Base-by-base conservation (phyloP, 2,888 invertebrate genomes). In the Aproaerema taeniolella region DNA sequence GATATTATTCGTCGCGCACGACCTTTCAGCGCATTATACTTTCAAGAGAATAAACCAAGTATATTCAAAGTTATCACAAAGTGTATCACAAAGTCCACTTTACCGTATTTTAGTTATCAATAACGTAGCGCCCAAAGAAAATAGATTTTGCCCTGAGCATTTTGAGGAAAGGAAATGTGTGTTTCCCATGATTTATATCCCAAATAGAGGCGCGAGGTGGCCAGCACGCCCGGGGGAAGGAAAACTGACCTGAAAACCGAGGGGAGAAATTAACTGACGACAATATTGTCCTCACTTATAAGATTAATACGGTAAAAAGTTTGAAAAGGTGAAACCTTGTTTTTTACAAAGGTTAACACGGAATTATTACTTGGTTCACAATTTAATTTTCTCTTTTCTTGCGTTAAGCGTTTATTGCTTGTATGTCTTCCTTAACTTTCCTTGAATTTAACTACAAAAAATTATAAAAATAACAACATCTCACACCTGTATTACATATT, bases 111-210 rank as follows among this genome's bases (percentile, higher is more conserved):
- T 56, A 63, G 61, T 64, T 67, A 69, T 69, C 67, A 70, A 72
- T 70, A 70, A 59, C 52, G 50, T 58, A 54, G 50, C 55, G 61
- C 50, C 62, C 55, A 60, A 65, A 70, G 70, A 75, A 76, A 78
- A 79, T 74, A 69, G 64, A 76, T 76, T 76, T 70, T 51, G 65
- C 72, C 65, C 61, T 55, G 55, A 75, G 65, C 67, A 71, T 74
- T 78, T 77, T 73, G 75, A 58, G 72, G 77, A 81, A 67, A 81
- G 81, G 75, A 76, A 81, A 82, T 82, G 78, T 81, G 82, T 80
- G 78, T 79, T 81, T 73, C 66, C 62, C 69, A 81, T 82, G 81
- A 85, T 85, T 83, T 83, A 85, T 82, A 71, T 72, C 70, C 72
- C 68, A 65, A 76, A 77, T 67, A 70, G 71, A 70, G 72, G 73